Base-by-base conservation (phyloP, 2,113 vertebrate genomes). In the Rhombomys opimus region DNA sequence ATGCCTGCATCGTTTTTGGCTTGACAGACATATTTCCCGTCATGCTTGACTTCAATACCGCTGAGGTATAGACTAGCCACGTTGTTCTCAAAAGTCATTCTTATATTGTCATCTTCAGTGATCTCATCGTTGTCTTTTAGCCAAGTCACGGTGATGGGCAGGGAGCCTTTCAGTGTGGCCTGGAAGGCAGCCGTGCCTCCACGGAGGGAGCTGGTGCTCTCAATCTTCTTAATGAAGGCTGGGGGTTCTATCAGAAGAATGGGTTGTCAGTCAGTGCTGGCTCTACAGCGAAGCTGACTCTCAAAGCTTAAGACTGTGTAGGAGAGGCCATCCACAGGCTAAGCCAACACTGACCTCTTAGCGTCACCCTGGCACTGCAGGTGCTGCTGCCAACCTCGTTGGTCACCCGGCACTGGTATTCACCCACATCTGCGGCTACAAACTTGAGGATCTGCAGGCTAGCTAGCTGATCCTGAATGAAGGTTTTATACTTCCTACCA, bases 1-100 rank as follows among this genome's bases (percentile, higher is more conserved):
- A 99, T 99, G 81, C 99, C 99, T 0, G 99, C 99, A 97, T 99
- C 99, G 25, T 99, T 99, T 98, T 99, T 99, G n/a, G 99, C 99
- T 96, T 99, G 99, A 98, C 99, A 99, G 52, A 99, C 99, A 88
- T 99, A 99, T 97, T 99, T 99, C 84, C 99, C 99, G 73, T 98
- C 99, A 41, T 99, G 99, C 92, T 99, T 99, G 97, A 99, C 98
- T 97, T 99, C 99, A 92, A 99, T 97, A 96, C 98, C 98, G 93
- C 98, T 99, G 96, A 99, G 98, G 97, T 99, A 98, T 94, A 99
- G 98, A 95, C 99, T 98, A n/a, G 99, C 99, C 59, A 98, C 98
- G 65, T 98, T 99, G 97, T 99, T 99, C 97, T 99, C 99, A 98
- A 99, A 99, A 14, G 99, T 99, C 89, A 99, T 99, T 98, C 99